Percentiles rank a stretch among this genome's conserved stretches.
These are phyloP conservation scores for Nothobranchius furzeri DNA, from an alignment of 2,113 vertebrate species.

Conservation along the genomic window DNA sequence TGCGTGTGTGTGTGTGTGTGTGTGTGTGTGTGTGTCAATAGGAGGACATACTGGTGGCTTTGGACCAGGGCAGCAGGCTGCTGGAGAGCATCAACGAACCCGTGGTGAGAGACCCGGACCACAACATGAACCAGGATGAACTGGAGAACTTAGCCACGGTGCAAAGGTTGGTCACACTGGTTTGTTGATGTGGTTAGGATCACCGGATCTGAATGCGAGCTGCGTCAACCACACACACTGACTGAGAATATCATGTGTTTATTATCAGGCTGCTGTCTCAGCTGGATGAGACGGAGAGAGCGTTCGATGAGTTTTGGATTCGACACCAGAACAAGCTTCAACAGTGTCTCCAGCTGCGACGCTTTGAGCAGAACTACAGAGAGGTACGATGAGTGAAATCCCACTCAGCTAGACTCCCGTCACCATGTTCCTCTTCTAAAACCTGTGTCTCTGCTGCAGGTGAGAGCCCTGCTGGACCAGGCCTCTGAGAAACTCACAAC, in stretches of 20 bases:
- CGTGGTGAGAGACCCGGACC: conserved; percentile 79
- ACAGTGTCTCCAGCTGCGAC: conserved; percentile 90
- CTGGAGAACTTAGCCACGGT: conserved; percentile 91
- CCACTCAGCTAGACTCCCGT: background rate
- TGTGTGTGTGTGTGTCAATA: conserved; percentile 58
- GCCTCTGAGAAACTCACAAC: conserved; percentile 82
- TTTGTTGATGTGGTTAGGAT: no score
- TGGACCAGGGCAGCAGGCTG: conserved; percentile 83
- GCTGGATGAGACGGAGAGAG: conserved; percentile 89
- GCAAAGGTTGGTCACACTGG: conserved; percentile 73
- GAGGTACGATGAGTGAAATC: conserved; percentile 79
- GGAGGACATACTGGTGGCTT: conserved; percentile 86
- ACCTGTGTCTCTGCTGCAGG: conserved; percentile 72
- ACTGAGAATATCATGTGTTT: no score
- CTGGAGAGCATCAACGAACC: conserved; percentile 87
- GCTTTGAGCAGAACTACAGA: conserved; percentile 92
- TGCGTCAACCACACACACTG: no score
- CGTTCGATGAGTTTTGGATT: conserved; percentile 96
- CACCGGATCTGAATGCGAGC: no score
- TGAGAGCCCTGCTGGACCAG: conserved; percentile 84
- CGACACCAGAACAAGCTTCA: conserved; percentile 93
- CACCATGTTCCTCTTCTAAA: background rate
- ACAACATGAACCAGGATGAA: conserved; percentile 90
- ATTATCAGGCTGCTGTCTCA: conserved; percentile 87
- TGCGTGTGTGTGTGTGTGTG: no score